Conservation (phyloP, 2,888 invertebrate genomes). For the Subacronicta megacephala region DNA sequence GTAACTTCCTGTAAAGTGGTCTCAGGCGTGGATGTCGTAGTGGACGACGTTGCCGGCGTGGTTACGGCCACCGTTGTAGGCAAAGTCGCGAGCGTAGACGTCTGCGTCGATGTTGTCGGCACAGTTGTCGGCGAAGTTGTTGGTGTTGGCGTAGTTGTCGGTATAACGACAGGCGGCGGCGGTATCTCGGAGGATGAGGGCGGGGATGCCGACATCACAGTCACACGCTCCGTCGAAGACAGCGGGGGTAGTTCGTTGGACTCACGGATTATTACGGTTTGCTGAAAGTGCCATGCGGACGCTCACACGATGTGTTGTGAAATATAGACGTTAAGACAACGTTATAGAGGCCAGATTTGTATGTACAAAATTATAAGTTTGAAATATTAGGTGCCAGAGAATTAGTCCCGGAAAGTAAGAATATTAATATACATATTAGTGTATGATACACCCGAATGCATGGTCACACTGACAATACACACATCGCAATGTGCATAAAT, state of each 20-base stretch:
- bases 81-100: conserved; percentile 64
- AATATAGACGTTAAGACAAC: conserved; percentile 75
- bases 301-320: conserved; percentile 85
- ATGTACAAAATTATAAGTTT: conserved; percentile 37
- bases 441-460: conserved; percentile 17
- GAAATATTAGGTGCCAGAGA: conserved; percentile 25
- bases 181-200: conserved; percentile 63
- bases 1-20: conserved; percentile 79
- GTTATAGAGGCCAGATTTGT: conserved; percentile 35
- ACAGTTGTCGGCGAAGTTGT: conserved; percentile 57
- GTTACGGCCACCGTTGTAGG: conserved; percentile 54
- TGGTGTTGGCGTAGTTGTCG: conserved; percentile 54
- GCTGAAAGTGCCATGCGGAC: conserved; percentile 89
- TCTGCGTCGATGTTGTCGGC: conserved; percentile 57
- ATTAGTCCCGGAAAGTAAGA: conserved; percentile 38
- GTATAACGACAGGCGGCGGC: conserved; percentile 47
- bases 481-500: background rate
- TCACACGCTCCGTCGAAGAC: conserved; percentile 68
- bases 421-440: conserved; percentile 17
- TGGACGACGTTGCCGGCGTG: conserved; percentile 62
- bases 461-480: background rate
- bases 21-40: conserved; percentile 72
- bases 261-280: conserved; percentile 86
- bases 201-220: conserved; percentile 67
- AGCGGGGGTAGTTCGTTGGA: conserved; percentile 81